Percentiles rank a stretch among this genome's conserved stretches.
Conservation (phyloP, 2,888 invertebrate genomes). For the Drosophila prolongata region DNA sequence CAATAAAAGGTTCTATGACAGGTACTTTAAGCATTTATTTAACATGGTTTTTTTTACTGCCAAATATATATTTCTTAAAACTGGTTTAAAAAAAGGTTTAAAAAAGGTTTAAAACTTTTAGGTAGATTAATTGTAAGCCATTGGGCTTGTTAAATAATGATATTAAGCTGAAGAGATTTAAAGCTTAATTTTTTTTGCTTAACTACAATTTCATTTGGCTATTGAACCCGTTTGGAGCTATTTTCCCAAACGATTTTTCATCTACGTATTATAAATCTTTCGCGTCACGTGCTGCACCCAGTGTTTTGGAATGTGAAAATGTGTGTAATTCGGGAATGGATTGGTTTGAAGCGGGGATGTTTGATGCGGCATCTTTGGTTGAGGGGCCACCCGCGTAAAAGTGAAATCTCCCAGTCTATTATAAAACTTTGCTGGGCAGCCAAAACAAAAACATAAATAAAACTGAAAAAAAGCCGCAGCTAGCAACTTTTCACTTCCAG, state of each 20-base stretch:
- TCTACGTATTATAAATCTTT: constrained; percentile 22
- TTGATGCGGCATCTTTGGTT: neutral
- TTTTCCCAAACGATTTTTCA: neutral
- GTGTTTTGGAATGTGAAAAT: constrained; percentile 2
- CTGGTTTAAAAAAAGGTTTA: accelerated
- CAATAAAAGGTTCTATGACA: neutral
- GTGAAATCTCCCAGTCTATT: constrained; percentile 69
- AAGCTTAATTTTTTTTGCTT: too few relatives aligned
- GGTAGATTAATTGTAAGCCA: too few relatives aligned
- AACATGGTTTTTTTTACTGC: too few relatives aligned
- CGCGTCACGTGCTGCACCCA: constrained; percentile 28
- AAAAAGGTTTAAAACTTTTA: too few relatives aligned
- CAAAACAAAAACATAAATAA: constrained; percentile 6
- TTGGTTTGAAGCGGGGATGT: neutral
- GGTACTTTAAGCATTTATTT: too few relatives aligned
- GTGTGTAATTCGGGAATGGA: constrained; percentile 10
- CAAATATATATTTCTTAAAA: too few relatives aligned
- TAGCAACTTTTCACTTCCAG: constrained; percentile 35
- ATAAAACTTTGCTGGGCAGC: constrained; percentile 55
- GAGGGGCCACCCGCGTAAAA: constrained; percentile 58
- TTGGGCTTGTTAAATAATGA: too few relatives aligned
- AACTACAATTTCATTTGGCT: neutral
- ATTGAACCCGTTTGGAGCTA: neutral
- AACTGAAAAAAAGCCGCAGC: constrained; percentile 10
- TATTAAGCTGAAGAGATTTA: too few relatives aligned